phyloP scores from a whole-genome alignment of 2,113 vertebrate genomes.

The Sylvilagus bachmani region DNA sequence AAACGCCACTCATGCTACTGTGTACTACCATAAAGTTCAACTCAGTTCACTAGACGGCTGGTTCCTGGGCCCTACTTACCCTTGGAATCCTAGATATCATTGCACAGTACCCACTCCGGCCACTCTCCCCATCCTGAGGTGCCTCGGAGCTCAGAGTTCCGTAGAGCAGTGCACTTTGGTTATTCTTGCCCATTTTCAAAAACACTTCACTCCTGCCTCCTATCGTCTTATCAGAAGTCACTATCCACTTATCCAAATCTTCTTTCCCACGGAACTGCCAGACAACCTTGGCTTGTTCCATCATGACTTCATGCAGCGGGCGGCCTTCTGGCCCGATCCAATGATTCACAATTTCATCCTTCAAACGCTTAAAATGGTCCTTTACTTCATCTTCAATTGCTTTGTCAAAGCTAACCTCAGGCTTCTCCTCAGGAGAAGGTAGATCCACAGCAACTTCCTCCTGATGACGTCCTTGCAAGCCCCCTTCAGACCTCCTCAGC shows the following conservation, averaged over 20 bases:
- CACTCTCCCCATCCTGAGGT: slow-evolving; percentile 94
- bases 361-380: slow-evolving; percentile 90
- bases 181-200: slow-evolving; percentile 92
- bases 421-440: slow-evolving; percentile 85
- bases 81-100: slow-evolving; percentile 89
- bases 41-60: background rate
- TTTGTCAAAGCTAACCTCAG: slow-evolving; percentile 90
- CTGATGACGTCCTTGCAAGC: slow-evolving; percentile 51
- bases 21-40: background rate
- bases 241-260: slow-evolving; percentile 92
- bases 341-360: slow-evolving; percentile 87
- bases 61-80: slow-evolving; percentile 88
- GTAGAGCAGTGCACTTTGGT: slow-evolving; percentile 91
- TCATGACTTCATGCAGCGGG: slow-evolving; percentile 84
- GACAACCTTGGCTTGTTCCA: slow-evolving; percentile 93
- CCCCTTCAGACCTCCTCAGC: slow-evolving; percentile 35
- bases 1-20: background rate
- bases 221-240: slow-evolving; percentile 94
- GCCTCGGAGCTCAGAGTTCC: slow-evolving; percentile 91
- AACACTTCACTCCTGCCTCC: slow-evolving; percentile 95
- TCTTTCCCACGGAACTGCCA: slow-evolving; percentile 95
- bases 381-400: slow-evolving; percentile 88
- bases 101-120: slow-evolving; percentile 95
- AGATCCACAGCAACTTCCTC: slow-evolving; percentile 71
- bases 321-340: slow-evolving; percentile 89